These are phyloP conservation scores for Cactoblastis cactorum DNA, from an alignment of 2,888 invertebrate genomes.

Conservation along the genomic window DNA sequence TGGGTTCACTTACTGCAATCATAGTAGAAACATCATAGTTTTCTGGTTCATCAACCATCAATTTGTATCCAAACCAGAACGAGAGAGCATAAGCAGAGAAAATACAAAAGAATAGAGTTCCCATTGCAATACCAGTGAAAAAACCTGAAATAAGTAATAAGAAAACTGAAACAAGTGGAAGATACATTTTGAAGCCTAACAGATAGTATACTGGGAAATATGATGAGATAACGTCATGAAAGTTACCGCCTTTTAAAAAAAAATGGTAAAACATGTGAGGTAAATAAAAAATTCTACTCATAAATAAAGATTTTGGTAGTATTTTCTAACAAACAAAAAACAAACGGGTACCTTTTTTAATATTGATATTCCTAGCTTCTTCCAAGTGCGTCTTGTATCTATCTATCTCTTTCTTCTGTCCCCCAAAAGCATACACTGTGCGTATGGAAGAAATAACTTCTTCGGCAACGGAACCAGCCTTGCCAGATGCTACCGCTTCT, in stretches of 20 bases:
- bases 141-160: slow-evolving; percentile 57
- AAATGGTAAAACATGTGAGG: too few relatives aligned
- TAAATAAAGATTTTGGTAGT: too few relatives aligned
- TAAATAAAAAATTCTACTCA: too few relatives aligned
- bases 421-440: slow-evolving; percentile 89
- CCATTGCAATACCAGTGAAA: slow-evolving; percentile 84
- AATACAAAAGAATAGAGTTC: slow-evolving; percentile 86
- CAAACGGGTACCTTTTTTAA: slow-evolving; percentile 74
- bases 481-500: slow-evolving; percentile 85
- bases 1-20: slow-evolving; percentile 87
- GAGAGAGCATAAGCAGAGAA: slow-evolving; percentile 88
- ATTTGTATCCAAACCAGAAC: slow-evolving; percentile 89
- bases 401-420: slow-evolving; percentile 83
- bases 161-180: background rate
- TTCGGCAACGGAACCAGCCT: slow-evolving; percentile 87
- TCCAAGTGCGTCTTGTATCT: slow-evolving; percentile 82
- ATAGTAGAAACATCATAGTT: slow-evolving; percentile 82
- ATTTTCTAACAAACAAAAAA: too few relatives aligned
- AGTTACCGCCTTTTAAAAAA: too few relatives aligned
- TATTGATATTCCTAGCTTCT: slow-evolving; percentile 82
- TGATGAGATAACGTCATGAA: too few relatives aligned
- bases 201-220: too few relatives aligned
- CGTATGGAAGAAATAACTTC: slow-evolving; percentile 86
- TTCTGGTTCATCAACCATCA: slow-evolving; percentile 80
- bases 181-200: too few relatives aligned